Evolutionary conservation across 2,888 invertebrate genomes (phyloP), one percentile per base, ranked within the genome.

Genomic region (Ichneumoninae sp.): DNA sequence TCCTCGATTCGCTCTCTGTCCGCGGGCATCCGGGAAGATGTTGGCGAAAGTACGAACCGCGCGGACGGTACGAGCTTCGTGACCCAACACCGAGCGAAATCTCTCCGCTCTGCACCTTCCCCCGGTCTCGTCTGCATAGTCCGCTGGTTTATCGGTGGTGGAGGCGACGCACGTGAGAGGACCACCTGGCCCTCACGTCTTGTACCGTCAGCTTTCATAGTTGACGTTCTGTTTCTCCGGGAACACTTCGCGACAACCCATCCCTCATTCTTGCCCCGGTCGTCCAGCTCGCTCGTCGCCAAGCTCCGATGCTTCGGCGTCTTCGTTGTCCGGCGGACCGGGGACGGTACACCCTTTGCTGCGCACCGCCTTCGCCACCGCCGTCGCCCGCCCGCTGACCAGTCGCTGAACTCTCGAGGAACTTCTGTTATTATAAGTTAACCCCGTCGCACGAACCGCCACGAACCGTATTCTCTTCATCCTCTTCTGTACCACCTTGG

Each of bases 361-460:
- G 30, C 74, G 79, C 76, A 36, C 54, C 83, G 68, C 44, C 57
- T 65, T 40, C 68, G 26, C 7, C 30, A 26, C 57, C 57, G 36
- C 40, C 83, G 80, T 65, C 66, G 36, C 69, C 75, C 36, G 89
- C 90, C 89, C 89, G 87, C 88, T 92, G 92, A 91, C 93, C 93
- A 91, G 93, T 91, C 92, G 88, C 91, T 90, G 89, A 92, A 92
- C 93, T 93, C 92, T 90, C 90, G 82, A 90, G 90, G 89, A 93
- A 93, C 93, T 93, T 93, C 91, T 93, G 93, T 93, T 93, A 93
- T 93, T 93, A 93, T 93, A 93, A 93, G 93, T 93, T 93, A 92
- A 93, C 93, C 92, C 91, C 89, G 71, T 80, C 79, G 85, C 75
- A 69, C 79, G 76, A 26, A 44, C 60, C 77, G 40, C 26, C 73